phyloP scores from a whole-genome alignment of 2,888 invertebrate genomes.

The Agelastica alni region DNA sequence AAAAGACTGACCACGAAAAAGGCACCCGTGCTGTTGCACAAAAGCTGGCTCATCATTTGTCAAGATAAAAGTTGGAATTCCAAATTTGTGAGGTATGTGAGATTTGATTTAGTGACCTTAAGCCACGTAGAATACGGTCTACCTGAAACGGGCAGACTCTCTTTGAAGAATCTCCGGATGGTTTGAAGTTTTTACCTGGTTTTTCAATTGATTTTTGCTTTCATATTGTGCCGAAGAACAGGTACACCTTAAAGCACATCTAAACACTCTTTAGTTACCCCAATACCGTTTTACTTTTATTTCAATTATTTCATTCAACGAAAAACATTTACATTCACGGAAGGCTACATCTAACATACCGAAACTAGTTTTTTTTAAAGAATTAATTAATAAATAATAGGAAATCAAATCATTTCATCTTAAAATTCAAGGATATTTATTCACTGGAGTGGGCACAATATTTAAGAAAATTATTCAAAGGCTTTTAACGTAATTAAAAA shows the following conservation, averaged over 20 bases:
- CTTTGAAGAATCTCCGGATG: slow-evolving; percentile 27
- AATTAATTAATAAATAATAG: slow-evolving; percentile 22
- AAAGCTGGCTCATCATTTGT: slow-evolving; percentile 37
- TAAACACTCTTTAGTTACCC: background rate
- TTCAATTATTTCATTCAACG: background rate
- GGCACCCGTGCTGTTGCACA: slow-evolving; percentile 33
- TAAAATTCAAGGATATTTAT: slow-evolving; percentile 24
- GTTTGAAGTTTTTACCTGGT: slow-evolving; percentile 38
- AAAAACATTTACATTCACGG: slow-evolving; percentile 17
- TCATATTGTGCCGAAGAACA: slow-evolving; percentile 14
- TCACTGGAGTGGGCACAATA: background rate
- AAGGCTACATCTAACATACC: slow-evolving; percentile 11
- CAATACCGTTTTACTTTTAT: too few relatives aligned
- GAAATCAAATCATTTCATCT: slow-evolving; percentile 12
- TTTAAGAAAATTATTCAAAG: background rate
- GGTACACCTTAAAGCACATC: slow-evolving; percentile 16
- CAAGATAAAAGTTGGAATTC: slow-evolving; percentile 37
- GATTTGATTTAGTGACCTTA: slow-evolving; percentile 39
- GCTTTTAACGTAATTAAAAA: too few relatives aligned
- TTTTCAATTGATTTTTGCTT: slow-evolving; percentile 34
- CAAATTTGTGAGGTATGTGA: slow-evolving; percentile 36
- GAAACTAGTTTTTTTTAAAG: slow-evolving; percentile 31
- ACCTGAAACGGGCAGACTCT: slow-evolving; percentile 39
- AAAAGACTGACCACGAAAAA: slow-evolving; percentile 25
- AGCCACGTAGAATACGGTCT: slow-evolving; percentile 49